phyloP scores from a whole-genome alignment of 2,888 invertebrate species.

The Hypercompe scribonia region DNA sequence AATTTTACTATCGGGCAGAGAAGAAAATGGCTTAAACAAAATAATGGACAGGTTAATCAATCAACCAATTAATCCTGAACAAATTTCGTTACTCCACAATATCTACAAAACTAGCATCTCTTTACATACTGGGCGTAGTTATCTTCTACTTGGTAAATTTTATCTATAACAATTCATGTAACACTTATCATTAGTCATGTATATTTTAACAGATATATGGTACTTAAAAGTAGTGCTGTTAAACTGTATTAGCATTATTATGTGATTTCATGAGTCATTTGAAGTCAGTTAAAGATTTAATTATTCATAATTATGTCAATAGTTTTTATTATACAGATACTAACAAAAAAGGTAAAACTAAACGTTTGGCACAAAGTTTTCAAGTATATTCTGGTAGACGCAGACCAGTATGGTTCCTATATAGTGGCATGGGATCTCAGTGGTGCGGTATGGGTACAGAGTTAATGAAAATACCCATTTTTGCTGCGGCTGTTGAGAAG shows the following conservation, averaged over 20 bases:
- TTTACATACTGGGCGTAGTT: neutral
- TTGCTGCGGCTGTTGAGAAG: slow-evolving; percentile 84
- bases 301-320: neutral
- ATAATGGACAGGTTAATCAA: neutral
- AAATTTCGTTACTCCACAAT: neutral
- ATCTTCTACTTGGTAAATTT: neutral
- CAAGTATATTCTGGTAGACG: slow-evolving; percentile 43
- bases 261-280: too few species aligned
- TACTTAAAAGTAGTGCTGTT: too few species aligned
- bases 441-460: slow-evolving; percentile 88
- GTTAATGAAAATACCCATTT: slow-evolving; percentile 88
- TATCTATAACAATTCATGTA: neutral
- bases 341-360: neutral
- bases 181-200: too few species aligned
- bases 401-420: slow-evolving; percentile 89
- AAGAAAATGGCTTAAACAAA: neutral
- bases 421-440: slow-evolving; percentile 92
- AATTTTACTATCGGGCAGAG: neutral
- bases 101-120: neutral
- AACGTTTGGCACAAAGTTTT: neutral
- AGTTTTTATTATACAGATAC: neutral
- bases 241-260: too few species aligned
- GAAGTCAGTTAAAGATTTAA: too few species aligned
- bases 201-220: too few species aligned
- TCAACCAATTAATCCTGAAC: neutral